Percentiles rank a stretch among this genome's conserved stretches.
These are phyloP conservation scores for Drosophila kuntzei DNA, from an alignment of 2,888 invertebrate species.

Conservation along the genomic window DNA sequence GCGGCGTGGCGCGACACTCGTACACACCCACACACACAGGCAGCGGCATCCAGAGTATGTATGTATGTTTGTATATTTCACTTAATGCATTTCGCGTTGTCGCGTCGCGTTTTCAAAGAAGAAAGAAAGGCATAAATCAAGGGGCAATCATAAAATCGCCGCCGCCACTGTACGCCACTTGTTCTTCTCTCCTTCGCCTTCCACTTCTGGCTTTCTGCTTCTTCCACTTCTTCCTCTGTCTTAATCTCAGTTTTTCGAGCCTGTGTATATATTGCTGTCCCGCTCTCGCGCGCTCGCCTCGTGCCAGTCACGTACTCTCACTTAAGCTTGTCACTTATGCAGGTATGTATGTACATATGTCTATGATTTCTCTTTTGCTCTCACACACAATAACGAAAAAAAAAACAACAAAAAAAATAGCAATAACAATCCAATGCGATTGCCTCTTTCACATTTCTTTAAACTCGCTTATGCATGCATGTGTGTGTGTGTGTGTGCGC, in stretches of 20 bases:
- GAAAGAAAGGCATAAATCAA: constrained; percentile 64
- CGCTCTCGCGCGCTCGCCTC: constrained; percentile 41
- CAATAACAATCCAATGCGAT: constrained; percentile 41
- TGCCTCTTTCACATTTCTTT: constrained; percentile 60
- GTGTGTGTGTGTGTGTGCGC: constrained; percentile 17
- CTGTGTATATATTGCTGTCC: constrained; percentile 26
- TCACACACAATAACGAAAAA: constrained; percentile 32
- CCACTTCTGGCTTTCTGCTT: constrained; percentile 13
- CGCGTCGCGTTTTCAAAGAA: constrained; percentile 32
- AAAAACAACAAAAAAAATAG: constrained; percentile 36
- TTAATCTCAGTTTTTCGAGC: constrained; percentile 8
- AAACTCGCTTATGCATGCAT: constrained; percentile 40
- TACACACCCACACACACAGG: constrained; percentile 36
- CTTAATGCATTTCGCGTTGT: constrained; percentile 64
- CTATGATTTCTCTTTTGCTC: constrained; percentile 46
- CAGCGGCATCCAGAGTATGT: background rate
- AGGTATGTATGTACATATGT: background rate
- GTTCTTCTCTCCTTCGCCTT: background rate
- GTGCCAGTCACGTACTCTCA: constrained; percentile 37
- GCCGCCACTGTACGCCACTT: constrained; percentile 20
- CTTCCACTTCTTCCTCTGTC: constrained; percentile 13
- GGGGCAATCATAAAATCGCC: constrained; percentile 64
- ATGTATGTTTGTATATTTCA: constrained; percentile 41
- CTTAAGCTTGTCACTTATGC: constrained; percentile 18
- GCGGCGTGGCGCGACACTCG: constrained; percentile 64